These are phyloP conservation scores for Numenius arquata DNA, from an alignment of 2,113 vertebrate species.

Conservation along the genomic window DNA sequence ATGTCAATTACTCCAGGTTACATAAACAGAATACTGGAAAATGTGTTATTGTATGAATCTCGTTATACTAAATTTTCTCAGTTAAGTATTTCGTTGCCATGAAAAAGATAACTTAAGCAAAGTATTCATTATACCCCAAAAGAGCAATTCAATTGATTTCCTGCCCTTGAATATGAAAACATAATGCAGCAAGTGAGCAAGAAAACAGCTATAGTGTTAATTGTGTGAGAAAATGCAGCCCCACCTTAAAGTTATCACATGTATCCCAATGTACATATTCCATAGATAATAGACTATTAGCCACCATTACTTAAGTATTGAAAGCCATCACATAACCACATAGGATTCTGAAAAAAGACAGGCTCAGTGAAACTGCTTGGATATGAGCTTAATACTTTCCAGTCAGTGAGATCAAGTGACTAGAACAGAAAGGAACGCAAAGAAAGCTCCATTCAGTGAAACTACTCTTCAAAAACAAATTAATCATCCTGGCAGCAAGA, in stretches of 20 bases:
- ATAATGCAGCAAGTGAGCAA: background rate
- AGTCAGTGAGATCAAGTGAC: background rate
- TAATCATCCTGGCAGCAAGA: background rate
- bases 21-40: background rate
- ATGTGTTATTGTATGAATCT: background rate
- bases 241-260: background rate
- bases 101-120: background rate
- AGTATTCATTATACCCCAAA: background rate
- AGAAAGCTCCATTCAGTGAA: background rate
- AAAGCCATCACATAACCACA: background rate
- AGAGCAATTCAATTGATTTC: background rate
- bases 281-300: background rate
- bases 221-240: background rate
- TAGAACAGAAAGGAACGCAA: background rate
- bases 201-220: background rate
- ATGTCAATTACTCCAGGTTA: background rate
- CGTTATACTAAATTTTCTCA: background rate
- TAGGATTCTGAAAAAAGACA: background rate
- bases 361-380: background rate
- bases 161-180: background rate
- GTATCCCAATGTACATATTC: background rate
- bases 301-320: background rate
- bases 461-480: background rate
- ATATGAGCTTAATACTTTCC: background rate
- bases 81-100: background rate